Conservation (phyloP, 2,113 vertebrate genomes). For the Uria aalge region DNA sequence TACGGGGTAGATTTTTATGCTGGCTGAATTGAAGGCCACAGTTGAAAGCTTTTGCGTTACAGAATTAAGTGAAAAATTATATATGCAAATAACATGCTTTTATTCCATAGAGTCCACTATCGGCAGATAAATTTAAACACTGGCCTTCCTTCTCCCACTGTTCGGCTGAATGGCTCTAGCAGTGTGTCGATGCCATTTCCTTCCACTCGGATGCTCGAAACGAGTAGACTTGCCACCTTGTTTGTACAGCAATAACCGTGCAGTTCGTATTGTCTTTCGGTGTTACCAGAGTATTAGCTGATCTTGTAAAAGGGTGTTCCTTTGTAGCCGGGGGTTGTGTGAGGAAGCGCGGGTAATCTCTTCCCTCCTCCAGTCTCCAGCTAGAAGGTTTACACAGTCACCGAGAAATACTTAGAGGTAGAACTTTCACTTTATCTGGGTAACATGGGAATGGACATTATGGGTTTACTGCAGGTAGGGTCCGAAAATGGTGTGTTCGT, state of each 20-base stretch:
- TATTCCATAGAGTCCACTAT: neutral
- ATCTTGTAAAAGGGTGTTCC: neutral
- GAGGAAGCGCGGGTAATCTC: neutral
- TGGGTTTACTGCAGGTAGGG: neutral
- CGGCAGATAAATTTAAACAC: neutral
- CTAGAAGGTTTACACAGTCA: neutral
- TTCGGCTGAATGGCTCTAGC: neutral
- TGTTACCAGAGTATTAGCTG: neutral
- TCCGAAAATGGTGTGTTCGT: neutral
- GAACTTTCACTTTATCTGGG: neutral
- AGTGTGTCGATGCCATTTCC: neutral
- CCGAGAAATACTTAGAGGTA: neutral
- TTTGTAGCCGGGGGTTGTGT: neutral
- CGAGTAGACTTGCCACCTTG: neutral
- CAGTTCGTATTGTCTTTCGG: accelerated
- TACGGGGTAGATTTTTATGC: neutral
- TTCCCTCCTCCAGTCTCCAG: neutral
- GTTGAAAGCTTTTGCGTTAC: neutral
- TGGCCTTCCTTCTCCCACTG: neutral
- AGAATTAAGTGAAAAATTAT: neutral
- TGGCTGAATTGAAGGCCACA: neutral
- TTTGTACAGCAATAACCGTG: conserved; percentile 34
- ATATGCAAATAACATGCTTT: neutral
- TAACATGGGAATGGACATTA: neutral
- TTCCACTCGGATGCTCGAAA: neutral